A percentile compares a stretch with the other conserved stretches of the same genome.
Evolutionary conservation across 2,888 invertebrate genomes (phyloP).

Genomic region (Strigamia maritima): DNA sequence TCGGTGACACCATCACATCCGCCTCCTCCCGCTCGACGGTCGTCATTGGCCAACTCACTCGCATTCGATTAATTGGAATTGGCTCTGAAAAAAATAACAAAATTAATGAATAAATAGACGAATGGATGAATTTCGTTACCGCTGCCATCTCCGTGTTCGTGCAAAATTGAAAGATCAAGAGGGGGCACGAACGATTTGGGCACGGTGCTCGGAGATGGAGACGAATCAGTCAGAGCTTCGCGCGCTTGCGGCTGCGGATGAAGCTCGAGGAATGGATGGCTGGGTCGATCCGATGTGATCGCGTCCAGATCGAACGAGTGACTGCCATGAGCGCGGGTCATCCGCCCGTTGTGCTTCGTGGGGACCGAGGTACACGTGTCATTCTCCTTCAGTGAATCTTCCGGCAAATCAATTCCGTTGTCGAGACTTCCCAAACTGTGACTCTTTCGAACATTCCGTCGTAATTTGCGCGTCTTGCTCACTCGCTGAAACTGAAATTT

Average conservation of each 20-base stretch:
- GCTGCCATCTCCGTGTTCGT: conserved; percentile 59
- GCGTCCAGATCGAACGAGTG: conserved; percentile 41
- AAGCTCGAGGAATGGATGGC: conserved; percentile 39
- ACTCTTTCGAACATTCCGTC: conserved; percentile 38
- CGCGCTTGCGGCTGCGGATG: conserved; percentile 34
- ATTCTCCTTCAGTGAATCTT: conserved; percentile 41
- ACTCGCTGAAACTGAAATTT: conserved; percentile 38
- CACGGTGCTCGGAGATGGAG: conserved; percentile 50
- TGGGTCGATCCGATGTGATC: not conserved
- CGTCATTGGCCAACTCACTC: conserved; percentile 41
- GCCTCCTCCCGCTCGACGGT: conserved; percentile 42
- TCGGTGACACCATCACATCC: conserved; percentile 60
- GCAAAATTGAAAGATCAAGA: conserved; percentile 60
- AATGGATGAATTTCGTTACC: conserved; percentile 45
- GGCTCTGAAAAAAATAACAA: conserved; percentile 41
- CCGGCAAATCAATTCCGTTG: not conserved
- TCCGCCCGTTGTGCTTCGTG: not conserved
- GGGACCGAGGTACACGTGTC: not conserved
- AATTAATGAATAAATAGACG: not conserved
- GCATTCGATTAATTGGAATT: conserved; percentile 40
- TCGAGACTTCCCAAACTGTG: conserved; percentile 38
- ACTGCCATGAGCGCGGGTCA: not conserved
- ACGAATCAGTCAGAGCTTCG: conserved; percentile 50
- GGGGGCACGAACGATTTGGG: conserved; percentile 51
- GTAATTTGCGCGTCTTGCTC: conserved; percentile 37